phyloP scores from a whole-genome alignment of 2,888 invertebrate genomes.

The Latrodectus elegans region DNA sequence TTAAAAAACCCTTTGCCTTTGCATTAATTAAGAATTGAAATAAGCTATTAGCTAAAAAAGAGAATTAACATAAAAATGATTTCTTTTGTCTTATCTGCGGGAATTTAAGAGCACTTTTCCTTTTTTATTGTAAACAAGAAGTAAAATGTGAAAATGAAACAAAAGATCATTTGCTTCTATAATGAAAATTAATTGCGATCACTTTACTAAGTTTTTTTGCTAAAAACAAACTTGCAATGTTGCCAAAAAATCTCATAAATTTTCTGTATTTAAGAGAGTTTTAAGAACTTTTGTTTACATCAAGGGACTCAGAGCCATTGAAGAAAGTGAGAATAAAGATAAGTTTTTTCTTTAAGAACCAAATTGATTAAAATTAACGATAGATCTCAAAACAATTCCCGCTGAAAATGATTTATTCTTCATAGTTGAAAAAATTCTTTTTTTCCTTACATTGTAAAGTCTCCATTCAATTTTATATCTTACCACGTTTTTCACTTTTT shows the following conservation, averaged over 20 bases:
- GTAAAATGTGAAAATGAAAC: too few relatives aligned
- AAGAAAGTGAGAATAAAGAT: neutral
- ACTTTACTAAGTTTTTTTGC: neutral
- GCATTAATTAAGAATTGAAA: too few relatives aligned
- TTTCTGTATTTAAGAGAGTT: constrained; percentile 1
- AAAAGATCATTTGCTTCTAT: neutral
- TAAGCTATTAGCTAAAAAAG: too few relatives aligned
- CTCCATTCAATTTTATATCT: too few relatives aligned
- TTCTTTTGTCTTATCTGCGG: too few relatives aligned
- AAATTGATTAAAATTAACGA: constrained; percentile 2
- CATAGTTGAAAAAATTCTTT: neutral
- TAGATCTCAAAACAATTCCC: neutral
- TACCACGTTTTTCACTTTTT: too few relatives aligned
- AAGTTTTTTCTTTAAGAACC: neutral
- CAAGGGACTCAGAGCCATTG: neutral
- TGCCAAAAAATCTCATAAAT: constrained; percentile 5
- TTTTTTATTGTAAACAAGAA: too few relatives aligned
- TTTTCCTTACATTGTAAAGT: too few relatives aligned
- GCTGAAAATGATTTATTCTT: neutral
- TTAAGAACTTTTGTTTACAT: constrained; percentile 5
- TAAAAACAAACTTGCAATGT: neutral
- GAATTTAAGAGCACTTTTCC: too few relatives aligned
- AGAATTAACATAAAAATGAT: too few relatives aligned
- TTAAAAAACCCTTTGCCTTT: too few relatives aligned
- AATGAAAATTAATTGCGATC: neutral